Base-by-base conservation (phyloP, 2,888 invertebrate species). In the Blomia tropicalis region DNA sequence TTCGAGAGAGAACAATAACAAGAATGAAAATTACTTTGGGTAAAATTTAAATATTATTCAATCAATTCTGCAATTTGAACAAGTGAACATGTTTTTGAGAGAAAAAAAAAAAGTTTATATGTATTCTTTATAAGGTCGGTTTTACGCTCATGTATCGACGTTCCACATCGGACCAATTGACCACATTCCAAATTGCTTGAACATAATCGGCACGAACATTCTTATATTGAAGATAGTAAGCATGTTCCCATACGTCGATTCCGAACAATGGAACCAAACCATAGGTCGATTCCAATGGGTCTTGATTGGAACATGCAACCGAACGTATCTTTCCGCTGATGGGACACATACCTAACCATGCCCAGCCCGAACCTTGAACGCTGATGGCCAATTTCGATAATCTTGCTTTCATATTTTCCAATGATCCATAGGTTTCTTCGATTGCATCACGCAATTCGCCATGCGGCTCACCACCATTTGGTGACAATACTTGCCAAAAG, bases 181-280 rank as follows among this genome's bases (percentile, higher is more conserved):
- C 83, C 64, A 96, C 81, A 68, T 95, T 88, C 76, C 90, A 96
- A 68, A 96, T 89, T 4, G 89, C 90, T 72, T 95, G 93, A 0
- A 99, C 95, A 72, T 99, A 98, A 73, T 93, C 92, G 2, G 96
- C 87, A 60, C 98, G 80, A 2, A 93, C 89, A 74, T 98, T 98
- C 76, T 96, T 96, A 77, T 98, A 98, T 74, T 99, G 98, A 56
- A 99, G 79, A 73, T 99, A 98, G 76, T 98, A 98, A 2, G 98
- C 98, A 73, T 98, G 98, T 75, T 98, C 98, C 98, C 98, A 98
- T 1, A 98, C 96, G 75, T 98, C 98, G 70, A 99, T 96, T 44
- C 69, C 91, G 70, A 91, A 83, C 0, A 91, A 76, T 0, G 90
- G 90, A 31, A 87, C 75, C 22, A 90, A 74, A 63, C 87, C 92